These are phyloP conservation scores for Pachyramphus minor DNA, from an alignment of 2,113 vertebrate species.

Conservation along the genomic window DNA sequence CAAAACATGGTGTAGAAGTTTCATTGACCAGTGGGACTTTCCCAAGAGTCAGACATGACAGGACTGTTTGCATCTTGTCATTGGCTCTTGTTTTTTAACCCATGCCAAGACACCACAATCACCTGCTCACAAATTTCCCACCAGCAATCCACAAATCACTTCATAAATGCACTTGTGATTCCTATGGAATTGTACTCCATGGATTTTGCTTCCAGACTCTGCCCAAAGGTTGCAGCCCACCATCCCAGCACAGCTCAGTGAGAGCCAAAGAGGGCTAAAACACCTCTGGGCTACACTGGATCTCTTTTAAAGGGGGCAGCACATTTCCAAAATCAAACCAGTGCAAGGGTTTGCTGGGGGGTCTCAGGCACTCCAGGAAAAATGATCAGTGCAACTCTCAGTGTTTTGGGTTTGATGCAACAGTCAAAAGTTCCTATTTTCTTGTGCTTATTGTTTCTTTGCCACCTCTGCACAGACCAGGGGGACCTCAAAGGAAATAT, in stretches of 20 bases:
- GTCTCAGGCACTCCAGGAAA: not conserved
- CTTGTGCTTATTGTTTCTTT: not conserved
- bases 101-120: not conserved
- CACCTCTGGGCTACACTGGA: not conserved
- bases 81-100: too few species aligned
- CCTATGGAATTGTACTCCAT: not conserved
- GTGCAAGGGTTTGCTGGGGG: not conserved
- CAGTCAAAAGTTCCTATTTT: not conserved
- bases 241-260: not conserved
- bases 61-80: not conserved
- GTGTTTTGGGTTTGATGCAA: not conserved
- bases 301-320: not conserved
- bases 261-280: not conserved
- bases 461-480: not conserved
- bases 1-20: not conserved
- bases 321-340: not conserved
- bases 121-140: not conserved
- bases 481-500: not conserved
- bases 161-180: not conserved
- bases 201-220: not conserved
- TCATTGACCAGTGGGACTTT: not conserved
- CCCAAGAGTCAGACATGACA: not conserved
- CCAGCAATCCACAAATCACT: not conserved
- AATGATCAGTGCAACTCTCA: rapidly evolving
- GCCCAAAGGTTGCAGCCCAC: not conserved